Conservation (phyloP, 2,113 vertebrate genomes). For the Gopherus evgoodei region DNA sequence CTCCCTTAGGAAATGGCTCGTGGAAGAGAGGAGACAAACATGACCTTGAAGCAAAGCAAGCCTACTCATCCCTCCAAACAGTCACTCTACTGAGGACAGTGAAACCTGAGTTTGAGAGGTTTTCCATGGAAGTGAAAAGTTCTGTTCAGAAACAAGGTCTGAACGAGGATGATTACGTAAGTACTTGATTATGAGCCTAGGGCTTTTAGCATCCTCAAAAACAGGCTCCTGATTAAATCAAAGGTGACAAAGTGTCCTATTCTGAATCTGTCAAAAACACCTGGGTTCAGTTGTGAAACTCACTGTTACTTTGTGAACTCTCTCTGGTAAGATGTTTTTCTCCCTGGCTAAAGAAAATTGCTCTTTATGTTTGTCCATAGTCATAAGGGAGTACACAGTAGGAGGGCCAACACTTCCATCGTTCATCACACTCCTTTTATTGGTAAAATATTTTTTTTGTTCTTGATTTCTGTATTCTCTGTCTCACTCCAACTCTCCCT, state of each 20-base stretch:
- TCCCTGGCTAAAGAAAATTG: not conserved
- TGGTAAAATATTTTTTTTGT: not conserved
- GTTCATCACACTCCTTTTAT: not conserved
- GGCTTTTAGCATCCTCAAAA: slow-evolving; percentile 52
- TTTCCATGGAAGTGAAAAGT: slow-evolving; percentile 93
- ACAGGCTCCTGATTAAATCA: slow-evolving; percentile 51
- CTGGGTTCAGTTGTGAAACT: slow-evolving; percentile 1
- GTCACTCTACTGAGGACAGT: slow-evolving; percentile 93
- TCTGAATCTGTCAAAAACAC: slow-evolving; percentile 49
- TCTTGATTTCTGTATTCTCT: not conserved
- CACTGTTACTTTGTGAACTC: not conserved
- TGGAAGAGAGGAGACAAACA: slow-evolving; percentile 95
- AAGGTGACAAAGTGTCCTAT: slow-evolving; percentile 39
- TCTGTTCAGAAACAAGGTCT: slow-evolving; percentile 85
- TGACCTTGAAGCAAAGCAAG: slow-evolving; percentile 91
- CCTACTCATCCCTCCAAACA: slow-evolving; percentile 91
- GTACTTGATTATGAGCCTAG: slow-evolving; percentile 73
- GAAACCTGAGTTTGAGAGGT: slow-evolving; percentile 96
- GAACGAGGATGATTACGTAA: slow-evolving; percentile 90
- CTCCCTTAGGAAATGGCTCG: slow-evolving; percentile 90
- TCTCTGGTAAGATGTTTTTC: not conserved
- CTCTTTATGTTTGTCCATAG: not conserved
- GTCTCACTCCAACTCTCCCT: not conserved
- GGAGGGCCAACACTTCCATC: not conserved
- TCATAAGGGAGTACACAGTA: not conserved